Percentiles rank a stretch among this genome's conserved stretches.
These are phyloP conservation scores for Cossypha niveicapilla DNA, from an alignment of 2,797 vertebrate species.

Conservation along the genomic window DNA sequence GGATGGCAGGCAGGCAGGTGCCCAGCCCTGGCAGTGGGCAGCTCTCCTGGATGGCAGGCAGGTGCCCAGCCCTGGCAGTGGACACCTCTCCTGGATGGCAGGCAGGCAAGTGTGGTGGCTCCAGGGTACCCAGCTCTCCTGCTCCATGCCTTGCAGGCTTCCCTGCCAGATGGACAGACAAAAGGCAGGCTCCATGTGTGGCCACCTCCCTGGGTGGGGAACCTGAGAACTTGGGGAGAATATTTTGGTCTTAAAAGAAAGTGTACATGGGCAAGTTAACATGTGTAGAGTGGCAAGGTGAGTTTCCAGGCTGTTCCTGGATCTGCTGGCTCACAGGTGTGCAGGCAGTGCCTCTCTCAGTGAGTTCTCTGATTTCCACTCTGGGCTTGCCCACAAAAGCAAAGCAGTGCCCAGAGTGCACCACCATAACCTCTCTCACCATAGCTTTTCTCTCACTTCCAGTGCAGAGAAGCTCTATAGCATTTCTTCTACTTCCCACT, in stretches of 20 bases:
- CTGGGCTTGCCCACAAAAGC: not conserved
- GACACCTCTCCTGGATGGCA: not conserved
- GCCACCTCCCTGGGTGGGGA: not conserved
- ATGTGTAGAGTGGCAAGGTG: not conserved
- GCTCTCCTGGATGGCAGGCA: no score
- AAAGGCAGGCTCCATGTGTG: not conserved
- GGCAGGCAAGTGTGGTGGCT: not conserved
- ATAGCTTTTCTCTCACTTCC: not conserved
- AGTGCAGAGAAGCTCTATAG: not conserved
- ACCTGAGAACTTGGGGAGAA: not conserved
- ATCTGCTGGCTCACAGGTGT: not conserved
- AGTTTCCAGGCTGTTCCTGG: not conserved
- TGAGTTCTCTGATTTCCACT: not conserved
- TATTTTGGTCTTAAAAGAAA: not conserved
- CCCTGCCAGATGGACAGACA: not conserved
- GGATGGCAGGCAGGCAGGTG: no score
- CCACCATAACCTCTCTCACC: not conserved
- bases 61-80: no score
- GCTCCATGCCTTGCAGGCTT: not conserved
- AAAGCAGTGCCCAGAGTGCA: not conserved
- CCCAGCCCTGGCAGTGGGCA: no score
- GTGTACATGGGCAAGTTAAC: fast-evolving
- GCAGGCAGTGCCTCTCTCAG: not conserved
- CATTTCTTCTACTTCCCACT: not conserved
- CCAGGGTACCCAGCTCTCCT: not conserved